phyloP scores from a whole-genome alignment of 2,113 vertebrate species.

The human (Homo sapiens) region GRCh38 chr6:78218501-78219000 shows the following conservation, averaged over 20 bases:
- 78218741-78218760: neutral
- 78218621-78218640: neutral
- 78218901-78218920: neutral
- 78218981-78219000: neutral
- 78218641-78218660: neutral
- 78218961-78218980: neutral
- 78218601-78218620: neutral
- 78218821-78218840: neutral
- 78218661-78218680: neutral
- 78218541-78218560: neutral
- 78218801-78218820: neutral
- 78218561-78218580: neutral
- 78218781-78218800: neutral
- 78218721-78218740: neutral
- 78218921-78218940: neutral
- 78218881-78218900: neutral
- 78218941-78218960: constrained; percentile 22
- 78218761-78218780: neutral
- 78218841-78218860: neutral
- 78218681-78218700: constrained; percentile 20
- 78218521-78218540: constrained; percentile 2
- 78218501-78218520: constrained; percentile 23
- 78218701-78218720: neutral
- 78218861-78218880: constrained; percentile 1
- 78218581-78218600: neutral